Evolutionary conservation across 2,113 vertebrate species (phyloP).

Genomic region (Solea solea): DNA sequence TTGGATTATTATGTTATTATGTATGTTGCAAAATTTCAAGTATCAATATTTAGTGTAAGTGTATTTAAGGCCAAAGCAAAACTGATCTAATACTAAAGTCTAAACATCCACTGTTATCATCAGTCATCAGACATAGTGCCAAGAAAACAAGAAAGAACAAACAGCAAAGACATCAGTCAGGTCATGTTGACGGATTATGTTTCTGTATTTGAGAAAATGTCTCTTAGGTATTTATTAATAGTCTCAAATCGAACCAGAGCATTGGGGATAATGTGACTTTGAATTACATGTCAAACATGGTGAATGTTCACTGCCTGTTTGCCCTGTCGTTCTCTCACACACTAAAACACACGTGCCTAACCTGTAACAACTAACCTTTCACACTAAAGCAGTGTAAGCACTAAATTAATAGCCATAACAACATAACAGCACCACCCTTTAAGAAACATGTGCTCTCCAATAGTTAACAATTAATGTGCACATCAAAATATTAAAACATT

Average conservation of each 20-base stretch:
- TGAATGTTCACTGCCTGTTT: conserved; percentile 29
- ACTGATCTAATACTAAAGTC: not conserved
- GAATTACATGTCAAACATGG: conserved; percentile 41
- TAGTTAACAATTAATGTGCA: too few relatives aligned
- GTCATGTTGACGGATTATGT: conserved; percentile 42
- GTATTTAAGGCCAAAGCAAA: not conserved
- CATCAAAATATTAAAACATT: too few relatives aligned
- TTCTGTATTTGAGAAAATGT: conserved; percentile 27
- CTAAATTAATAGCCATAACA: too few relatives aligned
- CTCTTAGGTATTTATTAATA: conserved; percentile 44
- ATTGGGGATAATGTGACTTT: conserved; percentile 30
- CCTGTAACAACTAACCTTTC: too few relatives aligned
- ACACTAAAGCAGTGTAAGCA: too few relatives aligned
- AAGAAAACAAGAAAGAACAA: conserved; percentile 28
- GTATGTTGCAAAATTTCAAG: not conserved
- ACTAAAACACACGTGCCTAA: not conserved
- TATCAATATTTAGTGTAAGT: not conserved
- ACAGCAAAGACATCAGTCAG: conserved; percentile 43
- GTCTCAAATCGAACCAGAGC: conserved; percentile 49
- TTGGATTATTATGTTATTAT: not conserved
- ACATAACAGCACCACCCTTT: not conserved
- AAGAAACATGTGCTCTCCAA: too few relatives aligned
- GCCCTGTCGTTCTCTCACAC: conserved; percentile 5
- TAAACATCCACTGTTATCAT: not conserved
- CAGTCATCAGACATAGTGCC: conserved; percentile 26